Evolutionary conservation across 2,113 vertebrate species (phyloP).

Genomic region (Deroptyus accipitrinus): DNA sequence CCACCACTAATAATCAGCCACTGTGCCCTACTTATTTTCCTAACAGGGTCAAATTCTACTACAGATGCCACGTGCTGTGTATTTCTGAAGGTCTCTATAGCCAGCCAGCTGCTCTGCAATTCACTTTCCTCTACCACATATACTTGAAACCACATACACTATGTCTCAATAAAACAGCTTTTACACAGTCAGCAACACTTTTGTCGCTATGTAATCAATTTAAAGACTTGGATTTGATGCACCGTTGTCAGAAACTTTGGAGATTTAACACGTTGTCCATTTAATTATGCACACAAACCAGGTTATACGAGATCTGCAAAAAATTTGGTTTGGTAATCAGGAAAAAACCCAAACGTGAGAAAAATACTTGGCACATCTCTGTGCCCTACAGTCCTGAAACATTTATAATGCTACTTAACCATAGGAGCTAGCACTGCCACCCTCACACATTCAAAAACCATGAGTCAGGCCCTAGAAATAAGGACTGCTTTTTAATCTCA

Average conservation of each 20-base stretch:
- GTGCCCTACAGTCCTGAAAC: conserved; percentile 16
- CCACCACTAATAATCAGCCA: not conserved
- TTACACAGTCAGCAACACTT: not conserved
- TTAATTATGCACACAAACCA: not conserved
- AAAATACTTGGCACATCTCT: conserved; percentile 16
- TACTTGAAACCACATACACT: not conserved
- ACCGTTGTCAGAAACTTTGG: not conserved
- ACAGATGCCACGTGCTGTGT: not conserved
- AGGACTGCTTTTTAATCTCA: conserved; percentile 29
- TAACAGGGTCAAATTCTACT: conserved; percentile 9
- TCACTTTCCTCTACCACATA: not conserved
- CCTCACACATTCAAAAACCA: conserved; percentile 43
- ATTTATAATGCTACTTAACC: conserved; percentile 48
- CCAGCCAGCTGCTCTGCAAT: not conserved
- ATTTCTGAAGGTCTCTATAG: not conserved
- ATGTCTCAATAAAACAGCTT: not conserved
- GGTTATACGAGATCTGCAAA: not conserved
- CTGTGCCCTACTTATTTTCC: not conserved
- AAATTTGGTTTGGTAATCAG: not conserved
- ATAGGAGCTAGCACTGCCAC: not conserved
- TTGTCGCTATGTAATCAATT: not conserved
- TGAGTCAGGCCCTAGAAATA: conserved; percentile 49
- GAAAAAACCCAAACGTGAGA: not conserved
- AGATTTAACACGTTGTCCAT: not conserved
- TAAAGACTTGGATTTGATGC: not conserved